These are phyloP conservation scores for Mormyrus iriodes DNA, from an alignment of 2,113 vertebrate genomes.

Conservation along the genomic window DNA sequence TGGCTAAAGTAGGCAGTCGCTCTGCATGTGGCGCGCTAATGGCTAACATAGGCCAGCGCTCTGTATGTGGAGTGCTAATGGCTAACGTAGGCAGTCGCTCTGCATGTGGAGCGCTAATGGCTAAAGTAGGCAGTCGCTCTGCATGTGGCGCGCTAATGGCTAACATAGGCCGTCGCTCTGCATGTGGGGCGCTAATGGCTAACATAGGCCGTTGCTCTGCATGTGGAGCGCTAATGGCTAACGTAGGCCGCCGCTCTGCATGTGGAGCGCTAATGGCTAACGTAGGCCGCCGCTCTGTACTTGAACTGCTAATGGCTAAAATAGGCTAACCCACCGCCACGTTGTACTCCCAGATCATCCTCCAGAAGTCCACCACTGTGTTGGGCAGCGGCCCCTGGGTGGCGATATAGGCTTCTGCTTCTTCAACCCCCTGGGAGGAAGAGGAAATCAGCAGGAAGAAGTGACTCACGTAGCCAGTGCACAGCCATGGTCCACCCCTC, in stretches of 20 bases:
- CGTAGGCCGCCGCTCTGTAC: too few species aligned
- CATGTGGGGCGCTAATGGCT: background rate
- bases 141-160: background rate
- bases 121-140: background rate
- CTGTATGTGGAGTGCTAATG: background rate
- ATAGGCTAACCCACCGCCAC: conserved; percentile 73
- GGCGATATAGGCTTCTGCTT: conserved; percentile 81
- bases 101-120: background rate
- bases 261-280: too few species aligned
- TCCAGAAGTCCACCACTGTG: conserved; percentile 83
- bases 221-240: too few species aligned
- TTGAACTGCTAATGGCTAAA: background rate
- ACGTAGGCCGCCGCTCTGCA: too few species aligned
- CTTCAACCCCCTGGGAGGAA: conserved; percentile 74
- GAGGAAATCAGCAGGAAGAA: background rate
- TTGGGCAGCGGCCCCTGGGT: conserved; percentile 86
- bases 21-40: background rate
- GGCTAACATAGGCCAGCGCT: background rate
- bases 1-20: background rate
- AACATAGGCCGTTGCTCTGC: background rate
- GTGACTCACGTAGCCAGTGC: background rate
- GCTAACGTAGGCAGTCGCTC: background rate
- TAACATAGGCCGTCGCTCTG: background rate
- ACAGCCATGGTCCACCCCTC: conserved; percentile 61
- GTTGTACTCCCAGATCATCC: conserved; percentile 95